A percentile compares a stretch with the other conserved stretches of the same genome.
These are phyloP conservation scores for Enteromius unitaeniatus DNA, from an alignment of 2,797 vertebrate species.

Conservation along the genomic window DNA sequence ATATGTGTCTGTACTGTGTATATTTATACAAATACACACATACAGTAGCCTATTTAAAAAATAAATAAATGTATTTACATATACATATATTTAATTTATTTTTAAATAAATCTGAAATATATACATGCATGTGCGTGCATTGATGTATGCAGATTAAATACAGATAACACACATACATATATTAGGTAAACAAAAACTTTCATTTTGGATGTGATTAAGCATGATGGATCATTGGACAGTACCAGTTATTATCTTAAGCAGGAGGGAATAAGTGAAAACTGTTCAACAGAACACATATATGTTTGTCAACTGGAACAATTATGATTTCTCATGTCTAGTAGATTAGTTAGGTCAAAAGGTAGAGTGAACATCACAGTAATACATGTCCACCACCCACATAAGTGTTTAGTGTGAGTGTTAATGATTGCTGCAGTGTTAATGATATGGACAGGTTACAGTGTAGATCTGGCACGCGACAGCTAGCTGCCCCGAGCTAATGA, in stretches of 20 bases:
- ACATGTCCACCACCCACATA: background rate
- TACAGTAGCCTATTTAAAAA: no score
- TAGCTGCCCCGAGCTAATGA: conserved; percentile 38
- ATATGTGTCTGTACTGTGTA: no score
- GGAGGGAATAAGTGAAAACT: background rate
- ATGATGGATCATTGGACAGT: no score
- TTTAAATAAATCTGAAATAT: no score
- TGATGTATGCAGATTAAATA: no score
- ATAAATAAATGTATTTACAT: no score
- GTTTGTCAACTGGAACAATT: background rate
- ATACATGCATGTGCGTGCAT: no score
- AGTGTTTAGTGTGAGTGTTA: conserved; percentile 28
- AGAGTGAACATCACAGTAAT: background rate
- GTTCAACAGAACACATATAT: background rate
- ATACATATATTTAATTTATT: no score
- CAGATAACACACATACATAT: no score
- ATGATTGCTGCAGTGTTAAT: conserved; percentile 36
- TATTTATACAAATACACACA: no score
- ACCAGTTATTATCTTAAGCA: background rate
- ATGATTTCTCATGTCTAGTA: background rate
- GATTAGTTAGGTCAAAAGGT: background rate
- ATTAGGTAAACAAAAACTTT: no score
- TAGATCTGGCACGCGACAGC: conserved; percentile 20
- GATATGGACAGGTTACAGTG: conserved; percentile 28
- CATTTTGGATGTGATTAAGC: no score